phyloP scores from a whole-genome alignment of 2,797 vertebrate genomes.

The Mus minutoides region DNA sequence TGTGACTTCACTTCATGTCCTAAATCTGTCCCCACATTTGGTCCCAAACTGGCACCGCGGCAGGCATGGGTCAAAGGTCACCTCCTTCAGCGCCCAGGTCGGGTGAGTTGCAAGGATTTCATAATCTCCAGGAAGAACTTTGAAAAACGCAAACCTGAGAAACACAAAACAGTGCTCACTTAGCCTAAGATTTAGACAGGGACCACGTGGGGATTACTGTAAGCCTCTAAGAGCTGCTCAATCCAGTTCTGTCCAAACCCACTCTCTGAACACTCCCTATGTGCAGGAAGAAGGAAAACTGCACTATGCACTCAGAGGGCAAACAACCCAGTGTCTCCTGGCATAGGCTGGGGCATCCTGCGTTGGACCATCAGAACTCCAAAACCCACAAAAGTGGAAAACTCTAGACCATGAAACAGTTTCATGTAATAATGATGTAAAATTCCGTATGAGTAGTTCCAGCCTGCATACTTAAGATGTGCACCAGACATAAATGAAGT shows the following conservation, averaged over 20 bases:
- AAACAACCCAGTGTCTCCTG: not conserved
- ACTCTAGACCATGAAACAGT: not conserved
- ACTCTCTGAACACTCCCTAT: not conserved
- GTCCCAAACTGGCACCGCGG: not conserved
- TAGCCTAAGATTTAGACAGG: not conserved
- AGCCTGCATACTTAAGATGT: not conserved
- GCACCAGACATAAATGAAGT: not conserved
- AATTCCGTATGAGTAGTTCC: not conserved
- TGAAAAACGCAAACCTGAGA: conserved; percentile 95
- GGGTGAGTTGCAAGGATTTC: conserved; percentile 95
- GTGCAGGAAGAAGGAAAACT: not conserved
- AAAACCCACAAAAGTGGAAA: not conserved
- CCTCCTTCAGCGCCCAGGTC: conserved; percentile 96
- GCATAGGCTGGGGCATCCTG: not conserved
- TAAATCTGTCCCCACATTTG: not conserved
- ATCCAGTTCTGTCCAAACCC: not conserved
- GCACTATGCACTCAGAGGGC: not conserved
- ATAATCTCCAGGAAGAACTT: conserved; percentile 96
- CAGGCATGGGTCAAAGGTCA: conserved; percentile 75
- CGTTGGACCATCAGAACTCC: not conserved
- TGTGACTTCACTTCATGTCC: not conserved
- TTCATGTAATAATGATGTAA: not conserved
- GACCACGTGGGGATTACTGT: not conserved
- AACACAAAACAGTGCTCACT: conserved; percentile 58
- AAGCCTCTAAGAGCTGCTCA: not conserved